phyloP scores from a whole-genome alignment of 1,140 invertebrate species.

The Caenorhabditis elegans region WBcel235 BX284605.5:5766501-5767000 shows the following conservation, averaged over 20 bases:
- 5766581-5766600: neutral
- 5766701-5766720: too few species aligned
- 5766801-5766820: too few species aligned
- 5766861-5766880: neutral
- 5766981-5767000: too few species aligned
- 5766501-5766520: slow-evolving; percentile 11
- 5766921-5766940: too few species aligned
- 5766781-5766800: neutral
- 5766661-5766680: slow-evolving; percentile 7
- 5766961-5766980: too few species aligned
- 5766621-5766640: neutral
- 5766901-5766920: too few species aligned
- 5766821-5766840: neutral
- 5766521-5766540: neutral
- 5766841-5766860: neutral
- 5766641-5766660: neutral
- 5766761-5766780: too few species aligned
- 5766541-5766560: slow-evolving; percentile 19
- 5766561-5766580: neutral
- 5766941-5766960: too few species aligned
- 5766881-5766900: too few species aligned
- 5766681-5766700: too few species aligned
- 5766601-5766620: slow-evolving; percentile 3
- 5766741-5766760: too few species aligned
- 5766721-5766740: too few species aligned